These are phyloP conservation scores for Eurypyga helias DNA, from an alignment of 2,113 vertebrate species.

Conservation along the genomic window DNA sequence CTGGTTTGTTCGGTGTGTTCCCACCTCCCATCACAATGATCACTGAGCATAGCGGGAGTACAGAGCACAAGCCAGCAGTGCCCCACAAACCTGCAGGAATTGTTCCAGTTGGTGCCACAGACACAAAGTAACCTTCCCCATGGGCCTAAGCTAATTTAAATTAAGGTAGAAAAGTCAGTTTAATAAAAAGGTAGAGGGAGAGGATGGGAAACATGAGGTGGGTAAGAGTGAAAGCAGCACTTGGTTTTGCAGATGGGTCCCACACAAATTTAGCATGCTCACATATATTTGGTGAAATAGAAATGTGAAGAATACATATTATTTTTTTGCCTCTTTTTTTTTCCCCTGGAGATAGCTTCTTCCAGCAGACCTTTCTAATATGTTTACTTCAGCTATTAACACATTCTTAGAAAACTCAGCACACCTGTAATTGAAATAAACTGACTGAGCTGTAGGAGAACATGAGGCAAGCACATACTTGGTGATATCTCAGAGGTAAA, in stretches of 20 bases:
- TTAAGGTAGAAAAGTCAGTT: neutral
- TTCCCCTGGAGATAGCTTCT: neutral
- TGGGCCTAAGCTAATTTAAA: neutral
- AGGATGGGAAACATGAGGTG: neutral
- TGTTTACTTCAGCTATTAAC: neutral
- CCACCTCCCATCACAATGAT: neutral
- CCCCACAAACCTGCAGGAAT: neutral
- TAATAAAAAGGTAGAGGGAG: neutral
- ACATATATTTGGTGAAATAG: neutral
- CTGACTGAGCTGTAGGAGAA: too few species aligned
- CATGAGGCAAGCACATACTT: too few species aligned
- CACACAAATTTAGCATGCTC: neutral
- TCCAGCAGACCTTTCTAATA: neutral
- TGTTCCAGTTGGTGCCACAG: neutral
- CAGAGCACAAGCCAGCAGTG: neutral
- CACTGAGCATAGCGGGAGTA: neutral
- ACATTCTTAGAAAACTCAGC: neutral
- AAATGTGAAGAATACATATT: neutral
- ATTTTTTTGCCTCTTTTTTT: neutral
- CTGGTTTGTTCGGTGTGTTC: neutral
- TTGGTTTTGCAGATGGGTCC: neutral
- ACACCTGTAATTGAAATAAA: neutral
- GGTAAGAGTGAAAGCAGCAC: neutral
- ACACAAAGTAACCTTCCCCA: neutral
- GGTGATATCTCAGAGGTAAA: too few species aligned